These are phyloP conservation scores for Castor canadensis DNA, from an alignment of 2,113 vertebrate species.

Conservation along the genomic window DNA sequence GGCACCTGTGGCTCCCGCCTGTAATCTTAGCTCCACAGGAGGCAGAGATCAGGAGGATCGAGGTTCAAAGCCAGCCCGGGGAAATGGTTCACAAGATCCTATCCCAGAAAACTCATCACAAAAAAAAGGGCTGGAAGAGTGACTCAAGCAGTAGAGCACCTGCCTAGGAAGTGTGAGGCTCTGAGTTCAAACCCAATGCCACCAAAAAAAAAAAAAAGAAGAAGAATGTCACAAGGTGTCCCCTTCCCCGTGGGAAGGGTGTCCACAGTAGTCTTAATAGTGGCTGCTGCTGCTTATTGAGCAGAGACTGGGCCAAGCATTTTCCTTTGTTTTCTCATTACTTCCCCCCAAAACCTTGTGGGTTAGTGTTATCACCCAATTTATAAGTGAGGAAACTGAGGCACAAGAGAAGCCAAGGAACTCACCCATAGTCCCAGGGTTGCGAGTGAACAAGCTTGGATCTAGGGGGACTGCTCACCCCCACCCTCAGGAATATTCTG, in stretches of 20 bases:
- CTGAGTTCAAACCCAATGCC: no score
- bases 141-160: no score
- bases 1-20: no score
- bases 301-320: neutral
- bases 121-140: no score
- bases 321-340: neutral
- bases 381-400: neutral
- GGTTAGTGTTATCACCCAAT: neutral
- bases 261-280: neutral
- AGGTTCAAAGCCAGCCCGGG: no score
- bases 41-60: no score
- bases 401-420: neutral
- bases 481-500: neutral
- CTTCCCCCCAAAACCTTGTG: neutral
- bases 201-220: no score
- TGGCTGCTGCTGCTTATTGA: neutral
- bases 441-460: neutral
- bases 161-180: no score
- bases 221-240: no score
- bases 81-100: no score
- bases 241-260: neutral
- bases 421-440: neutral
- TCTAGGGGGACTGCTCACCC: neutral
- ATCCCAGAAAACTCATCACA: no score
- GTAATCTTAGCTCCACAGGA: no score